Base-by-base conservation (phyloP, 2,888 invertebrate genomes). In the Pachycephus smyrnensis region DNA sequence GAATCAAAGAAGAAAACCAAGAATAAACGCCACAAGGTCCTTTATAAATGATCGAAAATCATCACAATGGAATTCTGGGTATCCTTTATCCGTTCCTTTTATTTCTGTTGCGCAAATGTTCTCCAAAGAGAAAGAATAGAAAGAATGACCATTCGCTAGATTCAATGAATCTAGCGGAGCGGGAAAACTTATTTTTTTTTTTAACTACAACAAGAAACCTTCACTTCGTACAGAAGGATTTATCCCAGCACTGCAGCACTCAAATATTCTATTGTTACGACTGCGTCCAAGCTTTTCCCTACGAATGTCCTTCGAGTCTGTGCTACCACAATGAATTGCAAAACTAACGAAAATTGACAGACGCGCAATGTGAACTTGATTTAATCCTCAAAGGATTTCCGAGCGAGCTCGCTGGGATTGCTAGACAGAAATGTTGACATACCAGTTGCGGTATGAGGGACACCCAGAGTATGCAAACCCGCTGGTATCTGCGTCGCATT, bases 401-500 rank as follows among this genome's bases (percentile, higher is more conserved):
- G 23, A 55, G 55, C 55, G 55, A 55, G 55, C 55, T 55, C 55
- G 55, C 9, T 23, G 23, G 55, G 55, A 55, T 55, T 55, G 23
- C 55, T 23, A 55, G 55, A 55, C 55, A 55, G 55, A 55, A 55
- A 82, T 81, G 84, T 83, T 82, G 86, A 84, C 85, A 83, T 78
- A 84, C 81, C 81, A 55, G 80, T 69, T 76, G 75, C 68, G 80
- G 80, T 75, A 73, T 73, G 68, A 77, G 79, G 77, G 37, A 81
- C 79, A 83, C 73, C 80, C 81, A 77, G 78, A 68, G 75, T 82
- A 86, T 83, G 83, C 85, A 83, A 87, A 86, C 82, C 77, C 80
- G 76, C 85, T 81, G 37, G 75, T 74, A 76, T 68, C 78, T 55
- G 23, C 55, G 23, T 55, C 55, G 55, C 23, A 55, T 55, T 55